Conservation (phyloP, 2,113 vertebrate genomes). For the Chinchilla lanigera region DNA sequence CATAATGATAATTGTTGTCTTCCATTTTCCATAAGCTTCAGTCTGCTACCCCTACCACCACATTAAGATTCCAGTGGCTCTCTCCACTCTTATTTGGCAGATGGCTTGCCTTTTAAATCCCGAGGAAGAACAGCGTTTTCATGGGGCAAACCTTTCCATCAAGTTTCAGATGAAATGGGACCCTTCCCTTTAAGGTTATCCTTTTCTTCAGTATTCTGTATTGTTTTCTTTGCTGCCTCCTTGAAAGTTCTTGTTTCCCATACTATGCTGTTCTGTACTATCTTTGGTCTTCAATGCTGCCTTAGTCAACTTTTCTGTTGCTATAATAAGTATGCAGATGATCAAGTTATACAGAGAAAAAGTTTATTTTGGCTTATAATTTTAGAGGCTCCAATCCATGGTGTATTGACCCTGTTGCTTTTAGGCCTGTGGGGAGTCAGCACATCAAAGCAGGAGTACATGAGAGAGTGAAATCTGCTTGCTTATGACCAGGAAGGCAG, state of each 20-base stretch:
- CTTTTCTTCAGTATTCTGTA: not conserved
- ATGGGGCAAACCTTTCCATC: not conserved
- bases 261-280: not conserved
- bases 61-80: not conserved
- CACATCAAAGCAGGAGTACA: not conserved
- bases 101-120: not conserved
- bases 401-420: not conserved
- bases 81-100: not conserved
- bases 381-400: not conserved
- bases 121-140: not conserved
- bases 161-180: not conserved
- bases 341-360: not conserved
- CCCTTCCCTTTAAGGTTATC: not conserved
- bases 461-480: not conserved
- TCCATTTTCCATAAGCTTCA: not conserved
- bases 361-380: not conserved
- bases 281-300: not conserved
- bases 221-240: not conserved
- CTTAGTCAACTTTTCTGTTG: not conserved
- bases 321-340: not conserved
- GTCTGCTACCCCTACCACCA: not conserved
- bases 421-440: not conserved
- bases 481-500: no score
- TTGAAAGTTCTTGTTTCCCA: not conserved
- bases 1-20: not conserved